Conservation (phyloP, 2,888 invertebrate species). For the Eulithis prunata region DNA sequence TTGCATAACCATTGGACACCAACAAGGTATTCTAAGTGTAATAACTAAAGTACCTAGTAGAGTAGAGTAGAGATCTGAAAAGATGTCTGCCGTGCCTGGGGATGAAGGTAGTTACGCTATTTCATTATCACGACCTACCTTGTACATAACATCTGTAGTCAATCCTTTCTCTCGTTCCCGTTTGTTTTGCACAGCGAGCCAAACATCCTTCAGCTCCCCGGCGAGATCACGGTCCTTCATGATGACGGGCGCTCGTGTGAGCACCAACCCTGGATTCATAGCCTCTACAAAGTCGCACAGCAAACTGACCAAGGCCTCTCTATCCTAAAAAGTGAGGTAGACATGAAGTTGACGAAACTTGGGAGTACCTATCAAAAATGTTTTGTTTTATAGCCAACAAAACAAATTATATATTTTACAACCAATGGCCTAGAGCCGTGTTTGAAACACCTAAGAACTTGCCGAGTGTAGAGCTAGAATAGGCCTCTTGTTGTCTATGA, state of each 20-base stretch:
- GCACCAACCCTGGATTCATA: conserved; percentile 87
- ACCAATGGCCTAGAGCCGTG: no score
- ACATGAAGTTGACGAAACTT: neutral
- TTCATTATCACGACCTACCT: conserved; percentile 52
- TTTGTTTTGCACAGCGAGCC: conserved; percentile 87
- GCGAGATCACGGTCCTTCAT: conserved; percentile 88
- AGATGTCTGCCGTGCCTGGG: no score
- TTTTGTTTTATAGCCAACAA: no score
- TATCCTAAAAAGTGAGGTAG: conserved; percentile 73
- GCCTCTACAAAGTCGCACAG: conserved; percentile 89
- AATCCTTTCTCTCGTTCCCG: conserved; percentile 81
- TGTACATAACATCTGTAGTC: conserved; percentile 78
- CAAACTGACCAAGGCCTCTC: conserved; percentile 87
- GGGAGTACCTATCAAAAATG: neutral
- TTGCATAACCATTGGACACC: no score
- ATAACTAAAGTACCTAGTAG: no score
- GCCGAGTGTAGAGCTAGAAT: no score
- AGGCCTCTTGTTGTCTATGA: no score
- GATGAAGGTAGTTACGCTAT: no score
- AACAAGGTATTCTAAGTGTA: no score
- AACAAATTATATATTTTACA: no score
- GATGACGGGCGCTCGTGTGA: conserved; percentile 85
- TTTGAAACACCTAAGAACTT: no score
- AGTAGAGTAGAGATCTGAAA: no score
- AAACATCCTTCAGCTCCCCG: conserved; percentile 89